Evolutionary conservation across 1,140 invertebrate genomes (phyloP), one percentile per base, ranked within the genome.

Genomic region (Diorhabda carinulata): DNA sequence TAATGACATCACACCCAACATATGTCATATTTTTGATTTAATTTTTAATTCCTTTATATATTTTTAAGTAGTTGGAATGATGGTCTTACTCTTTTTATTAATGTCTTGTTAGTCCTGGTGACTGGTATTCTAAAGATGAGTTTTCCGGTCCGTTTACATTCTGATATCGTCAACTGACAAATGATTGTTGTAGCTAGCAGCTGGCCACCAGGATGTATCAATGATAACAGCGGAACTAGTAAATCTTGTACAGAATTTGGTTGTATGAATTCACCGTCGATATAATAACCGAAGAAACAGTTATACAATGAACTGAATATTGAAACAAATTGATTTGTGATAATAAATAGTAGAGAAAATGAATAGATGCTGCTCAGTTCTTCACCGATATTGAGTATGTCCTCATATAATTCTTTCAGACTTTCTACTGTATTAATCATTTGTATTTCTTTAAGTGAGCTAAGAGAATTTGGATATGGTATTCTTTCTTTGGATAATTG

Each of bases 301-400:
- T 43, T 43, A 62, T 62, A 62, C 61, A 62, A 43, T 40, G 61
- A 62, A 62, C 61, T 62, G 6, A 62, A 62, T n/a, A 62, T 42
- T 43, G 61, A 62, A 7, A 62, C 43, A 10, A 62, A 62, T 45
- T 62, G 61, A 9, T 62, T 62, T 4, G 61, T 43, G 9, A 62
- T 62, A 2, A 62, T 62, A 0, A 62, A 6, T 3, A 62, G 43
- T 43, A 62, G 10, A 10, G 61, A 44, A 44, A 62, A 5, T 9
- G 61, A 62, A n/a, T 62, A 62, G 43, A 62, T 62, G 41, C 10
- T 43, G 43, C 10, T 62, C 41, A n/a, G 9, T 62, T 62, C 61
- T 62, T 62, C 43, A 5, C 41, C n/a, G 41, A 43, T 42, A 3
- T 43, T 44, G 5, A 62, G 43, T 5, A 62, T 43, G 10, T 62